phyloP scores from a whole-genome alignment of 2,888 invertebrate species.

The Sminthurinus aureus region DNA sequence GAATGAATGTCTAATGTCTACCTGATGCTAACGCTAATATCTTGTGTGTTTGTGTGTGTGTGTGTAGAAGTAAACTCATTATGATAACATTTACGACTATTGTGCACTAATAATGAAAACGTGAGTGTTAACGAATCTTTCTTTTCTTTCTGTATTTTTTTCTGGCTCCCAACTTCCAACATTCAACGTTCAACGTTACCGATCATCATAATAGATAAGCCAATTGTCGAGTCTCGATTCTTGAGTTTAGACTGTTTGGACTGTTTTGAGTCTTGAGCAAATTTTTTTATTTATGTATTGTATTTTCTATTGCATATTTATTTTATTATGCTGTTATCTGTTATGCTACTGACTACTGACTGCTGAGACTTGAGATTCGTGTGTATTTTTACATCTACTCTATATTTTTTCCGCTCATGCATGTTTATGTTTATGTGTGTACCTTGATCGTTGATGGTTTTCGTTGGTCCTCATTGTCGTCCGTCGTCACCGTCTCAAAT shows the following conservation, averaged over 20 bases:
- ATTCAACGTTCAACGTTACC: neutral
- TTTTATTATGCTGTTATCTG: too few relatives aligned
- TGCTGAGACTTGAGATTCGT: too few relatives aligned
- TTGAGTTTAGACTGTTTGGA: too few relatives aligned
- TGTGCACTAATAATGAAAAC: conserved; percentile 38
- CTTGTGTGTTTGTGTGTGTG: neutral
- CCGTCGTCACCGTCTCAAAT: neutral
- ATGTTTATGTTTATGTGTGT: too few relatives aligned
- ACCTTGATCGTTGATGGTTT: too few relatives aligned
- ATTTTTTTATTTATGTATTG: neutral
- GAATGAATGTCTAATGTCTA: neutral
- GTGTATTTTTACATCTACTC: neutral
- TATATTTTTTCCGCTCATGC: neutral
- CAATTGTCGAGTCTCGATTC: neutral
- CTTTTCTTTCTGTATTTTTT: neutral
- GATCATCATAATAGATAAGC: neutral
- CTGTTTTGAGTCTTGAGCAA: neutral
- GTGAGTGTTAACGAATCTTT: conserved; percentile 35
- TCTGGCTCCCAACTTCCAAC: too few relatives aligned
- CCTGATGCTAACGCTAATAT: neutral
- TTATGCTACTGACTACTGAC: too few relatives aligned
- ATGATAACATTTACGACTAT: conserved; percentile 31
- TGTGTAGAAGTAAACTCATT: conserved; percentile 21
- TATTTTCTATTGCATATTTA: neutral
- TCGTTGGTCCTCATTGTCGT: neutral